Base-by-base conservation (phyloP, 2,888 invertebrate species). In the Nezara viridula region DNA sequence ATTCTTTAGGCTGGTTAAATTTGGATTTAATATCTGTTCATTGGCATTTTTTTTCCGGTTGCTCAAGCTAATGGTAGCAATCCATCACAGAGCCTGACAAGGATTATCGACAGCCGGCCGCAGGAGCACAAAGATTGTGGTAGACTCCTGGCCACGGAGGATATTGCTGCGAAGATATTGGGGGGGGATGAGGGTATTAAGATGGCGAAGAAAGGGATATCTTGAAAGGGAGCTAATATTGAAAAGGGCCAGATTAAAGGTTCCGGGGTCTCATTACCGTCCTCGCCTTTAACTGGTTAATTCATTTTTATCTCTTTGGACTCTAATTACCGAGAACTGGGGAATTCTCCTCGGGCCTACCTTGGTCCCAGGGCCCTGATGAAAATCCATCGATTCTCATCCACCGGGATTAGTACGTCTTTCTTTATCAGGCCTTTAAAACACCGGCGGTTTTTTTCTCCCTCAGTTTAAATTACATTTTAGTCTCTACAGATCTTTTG, bases 241-340 rank as follows among this genome's bases (percentile, higher is more conserved):
- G 81, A 81, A 47, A 81, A 81, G 81, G 81, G 81, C 32, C 32
- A 77, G 77, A 77, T 77, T 77, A 77, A 77, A 81, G 44, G n/a
- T 44, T 81, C n/a, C 44, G 37, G 32, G 37, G 32, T 73, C 44
- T 81, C 81, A 81, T 81, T 81, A 81, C 44, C 44, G 16, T 9
- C 40, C 81, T 81, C 44, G 40, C 81, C 81, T 81, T 81, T 47
- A 47, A 47, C 44, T 81, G 66, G 5, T 47, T 81, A 81, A 81
- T 81, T 81, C 81, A 81, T 81, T 81, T 81, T 81, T 81, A 81
- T 81, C 81, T 47, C 81, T 81, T 81, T n/a, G 44, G 81, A n/a
- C 44, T 44, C 81, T 81, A 81, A 81, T 81, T 81, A 81, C 81
- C n/a, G 10, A 81, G n/a, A 24, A 37, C 32, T 37, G 14, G 32